A percentile compares a stretch with the other conserved stretches of the same genome.
These are phyloP conservation scores for Cryptocephalus primarius DNA, from an alignment of 2,888 invertebrate genomes.

Conservation along the genomic window DNA sequence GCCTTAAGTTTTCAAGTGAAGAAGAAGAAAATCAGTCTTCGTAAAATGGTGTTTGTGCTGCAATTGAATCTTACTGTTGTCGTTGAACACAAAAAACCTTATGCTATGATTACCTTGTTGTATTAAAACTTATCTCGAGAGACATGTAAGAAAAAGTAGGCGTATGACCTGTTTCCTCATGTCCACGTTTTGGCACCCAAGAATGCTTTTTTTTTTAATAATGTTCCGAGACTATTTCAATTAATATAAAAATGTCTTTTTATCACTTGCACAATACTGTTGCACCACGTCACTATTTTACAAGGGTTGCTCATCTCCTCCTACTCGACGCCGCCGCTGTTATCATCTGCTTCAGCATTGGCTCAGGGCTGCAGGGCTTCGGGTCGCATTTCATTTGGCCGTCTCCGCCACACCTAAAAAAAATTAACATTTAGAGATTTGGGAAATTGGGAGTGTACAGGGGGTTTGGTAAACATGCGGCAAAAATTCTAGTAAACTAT, in stretches of 20 bases:
- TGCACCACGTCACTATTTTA: constrained; percentile 27
- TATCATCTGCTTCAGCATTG: constrained; percentile 83
- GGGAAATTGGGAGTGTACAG: too few relatives aligned
- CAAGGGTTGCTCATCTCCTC: constrained; percentile 46
- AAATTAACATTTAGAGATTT: background rate
- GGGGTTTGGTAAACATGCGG: too few relatives aligned
- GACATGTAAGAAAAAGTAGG: background rate
- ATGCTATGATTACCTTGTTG: too few relatives aligned
- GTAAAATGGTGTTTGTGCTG: too few relatives aligned
- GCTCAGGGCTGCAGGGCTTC: constrained; percentile 79
- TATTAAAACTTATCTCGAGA: too few relatives aligned
- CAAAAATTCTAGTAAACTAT: too few relatives aligned
- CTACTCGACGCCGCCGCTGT: constrained; percentile 66
- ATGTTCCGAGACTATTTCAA: constrained; percentile 29
- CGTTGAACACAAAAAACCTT: too few relatives aligned
- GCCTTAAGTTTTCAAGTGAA: too few relatives aligned
- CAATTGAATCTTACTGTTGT: too few relatives aligned
- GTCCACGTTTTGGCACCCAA: constrained; percentile 37
- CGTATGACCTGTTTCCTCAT: constrained; percentile 5
- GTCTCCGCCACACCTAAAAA: constrained; percentile 75
- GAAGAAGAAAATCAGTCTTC: too few relatives aligned
- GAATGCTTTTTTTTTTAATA: constrained; percentile 31
- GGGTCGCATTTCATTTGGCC: constrained; percentile 94
- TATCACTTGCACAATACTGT: constrained; percentile 34
- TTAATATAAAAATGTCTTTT: constrained; percentile 30